Percentiles rank a stretch among this genome's conserved stretches.
Evolutionary conservation across 2,888 invertebrate genomes (phyloP).

Genomic region (Clitarchus hookeri): DNA sequence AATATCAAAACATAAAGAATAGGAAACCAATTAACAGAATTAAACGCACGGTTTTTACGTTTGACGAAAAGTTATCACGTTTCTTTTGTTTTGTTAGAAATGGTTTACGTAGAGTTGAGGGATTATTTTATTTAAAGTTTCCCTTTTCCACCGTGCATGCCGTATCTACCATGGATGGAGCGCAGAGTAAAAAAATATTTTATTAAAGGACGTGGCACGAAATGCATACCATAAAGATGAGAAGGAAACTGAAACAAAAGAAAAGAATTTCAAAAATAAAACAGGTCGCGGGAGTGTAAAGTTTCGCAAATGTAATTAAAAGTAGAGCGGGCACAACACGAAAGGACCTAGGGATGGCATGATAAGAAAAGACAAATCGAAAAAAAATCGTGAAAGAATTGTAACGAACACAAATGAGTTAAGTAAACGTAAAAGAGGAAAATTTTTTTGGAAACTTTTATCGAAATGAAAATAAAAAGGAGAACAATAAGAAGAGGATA

Average conservation of each 20-base stretch:
- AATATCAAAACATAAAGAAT: too few species aligned
- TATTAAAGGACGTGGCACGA: neutral
- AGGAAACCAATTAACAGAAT: too few species aligned
- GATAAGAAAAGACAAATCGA: constrained; percentile 19
- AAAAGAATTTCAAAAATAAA: neutral
- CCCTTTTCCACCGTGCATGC: neutral
- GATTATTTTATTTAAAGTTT: constrained; percentile 2
- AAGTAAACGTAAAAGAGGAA: constrained; percentile 15
- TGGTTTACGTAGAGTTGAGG: neutral
- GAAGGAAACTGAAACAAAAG: constrained; percentile 4
- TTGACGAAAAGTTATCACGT: neutral
- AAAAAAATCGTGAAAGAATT: constrained; percentile 3
- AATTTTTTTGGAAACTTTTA: neutral
- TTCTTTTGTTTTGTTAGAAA: neutral
- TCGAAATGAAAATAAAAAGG: constrained; percentile 34
- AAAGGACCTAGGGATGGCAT: neutral
- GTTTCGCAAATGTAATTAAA: constrained; percentile 9
- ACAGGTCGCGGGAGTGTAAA: neutral
- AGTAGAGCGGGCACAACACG: neutral
- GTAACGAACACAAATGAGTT: constrained; percentile 26
- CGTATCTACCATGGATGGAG: neutral
- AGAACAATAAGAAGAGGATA: constrained; percentile 32
- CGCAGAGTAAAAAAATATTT: neutral
- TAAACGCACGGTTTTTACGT: too few species aligned
- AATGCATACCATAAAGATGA: constrained; percentile 8